These are phyloP conservation scores for Hormiphora californensis DNA, from an alignment of 37 sponge, comb jelly and placozoan genomes.

Conservation along the genomic window DNA sequence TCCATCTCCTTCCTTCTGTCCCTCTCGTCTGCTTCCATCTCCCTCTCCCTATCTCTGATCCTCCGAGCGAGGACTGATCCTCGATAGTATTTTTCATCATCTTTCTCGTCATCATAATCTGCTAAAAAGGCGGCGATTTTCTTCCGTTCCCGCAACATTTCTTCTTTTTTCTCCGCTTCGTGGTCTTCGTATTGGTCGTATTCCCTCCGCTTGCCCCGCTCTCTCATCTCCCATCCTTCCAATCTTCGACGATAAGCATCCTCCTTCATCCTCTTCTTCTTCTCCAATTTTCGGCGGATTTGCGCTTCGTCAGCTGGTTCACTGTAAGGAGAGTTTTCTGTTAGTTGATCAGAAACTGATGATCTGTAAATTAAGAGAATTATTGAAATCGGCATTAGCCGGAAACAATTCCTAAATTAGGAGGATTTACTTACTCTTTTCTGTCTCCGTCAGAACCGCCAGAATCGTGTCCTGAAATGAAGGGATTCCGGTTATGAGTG, in stretches of 20 bases:
- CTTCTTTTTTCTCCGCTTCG: conserved; percentile 69
- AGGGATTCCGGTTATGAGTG: too few relatives aligned
- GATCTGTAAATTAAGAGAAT: too few relatives aligned
- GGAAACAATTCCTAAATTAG: too few relatives aligned
- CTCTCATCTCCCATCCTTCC: conserved; percentile 75
- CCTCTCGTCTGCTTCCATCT: conserved; percentile 81
- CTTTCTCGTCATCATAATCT: conserved; percentile 90
- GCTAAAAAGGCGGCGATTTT: conserved; percentile 62
- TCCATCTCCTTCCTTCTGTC: conserved; percentile 82
- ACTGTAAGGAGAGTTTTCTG: neutral
- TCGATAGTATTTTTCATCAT: conserved; percentile 86
- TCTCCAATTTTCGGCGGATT: conserved; percentile 48
- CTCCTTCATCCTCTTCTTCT: neutral
- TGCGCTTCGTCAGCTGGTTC: conserved; percentile 43
- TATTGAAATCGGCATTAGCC: too few relatives aligned
- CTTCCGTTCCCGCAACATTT: conserved; percentile 62
- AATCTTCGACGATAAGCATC: conserved; percentile 57
- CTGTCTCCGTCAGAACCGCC: conserved; percentile 47
- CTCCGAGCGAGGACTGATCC: conserved; percentile 63
- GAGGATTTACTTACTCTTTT: conserved; percentile 21
- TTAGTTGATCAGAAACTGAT: neutral
- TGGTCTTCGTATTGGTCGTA: conserved; percentile 62
- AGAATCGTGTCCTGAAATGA: conserved; percentile 26
- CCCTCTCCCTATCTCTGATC: conserved; percentile 72
- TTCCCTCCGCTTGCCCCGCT: conserved; percentile 69